Evolutionary conservation across 1,140 invertebrate genomes (phyloP), one percentile per base, ranked within the genome.

Genomic region (Atta colombica): DNA sequence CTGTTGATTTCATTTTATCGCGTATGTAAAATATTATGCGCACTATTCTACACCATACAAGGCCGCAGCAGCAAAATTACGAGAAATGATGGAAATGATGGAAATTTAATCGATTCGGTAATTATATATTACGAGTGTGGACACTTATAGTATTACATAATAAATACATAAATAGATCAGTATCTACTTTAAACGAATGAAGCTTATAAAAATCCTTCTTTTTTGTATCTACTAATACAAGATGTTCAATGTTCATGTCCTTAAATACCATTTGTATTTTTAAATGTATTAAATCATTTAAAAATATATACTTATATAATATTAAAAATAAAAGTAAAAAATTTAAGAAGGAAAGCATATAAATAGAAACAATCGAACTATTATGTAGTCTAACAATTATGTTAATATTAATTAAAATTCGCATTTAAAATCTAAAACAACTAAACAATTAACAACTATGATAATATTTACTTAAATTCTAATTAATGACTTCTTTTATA

Each of bases 11-110:
- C 21, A 68, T 80, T 80, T 63, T 85, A 61, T 90, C 60, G 35
- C 39, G 35, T 88, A n/a, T 28, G 12, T 14, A 5, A 77, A 25
- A 49, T 49, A 51, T 82, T 53, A 74, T 89, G 58, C 68, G 77
- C 88, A 87, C 92, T 90, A 93, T 93, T 93, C 90, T 91, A 88
- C 91, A 91, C 91, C 93, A 91, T 93, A 91, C 90, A 89, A 77
- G 87, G 85, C 61, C 58, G 28, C 45, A 45, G 51, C 14, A 12
- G 16, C 31, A 14, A 45, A 51, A 75, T 68, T 60, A 49, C n/a
- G 25, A 39, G 21, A 5, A n/a, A 68, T 28, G 35, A 35, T 49
- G 35, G 4, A 74, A 63, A 84, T 74, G 35, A 35, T 49, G 35
- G 7, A 74, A 63, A 84, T 74, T 75, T 31, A n/a, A 18, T 14